Evolutionary conservation across 2,888 invertebrate genomes (phyloP).

Genomic region (Buathra laborator): DNA sequence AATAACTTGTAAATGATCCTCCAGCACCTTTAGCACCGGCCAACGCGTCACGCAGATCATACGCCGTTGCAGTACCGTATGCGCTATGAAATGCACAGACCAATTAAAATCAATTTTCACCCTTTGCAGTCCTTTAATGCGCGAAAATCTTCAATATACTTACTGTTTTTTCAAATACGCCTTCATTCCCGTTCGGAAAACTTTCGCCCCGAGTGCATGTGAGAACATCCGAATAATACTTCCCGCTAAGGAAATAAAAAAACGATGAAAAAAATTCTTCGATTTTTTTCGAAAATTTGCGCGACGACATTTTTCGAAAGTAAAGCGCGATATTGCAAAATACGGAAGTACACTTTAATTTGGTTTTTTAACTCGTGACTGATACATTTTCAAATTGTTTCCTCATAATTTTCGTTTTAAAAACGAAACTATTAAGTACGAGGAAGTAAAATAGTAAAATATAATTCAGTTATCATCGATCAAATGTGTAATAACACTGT

Average conservation of each 20-base stretch:
- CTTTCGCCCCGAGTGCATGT: conserved; percentile 84
- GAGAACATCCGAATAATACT: conserved; percentile 87
- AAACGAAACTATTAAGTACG: too few relatives aligned
- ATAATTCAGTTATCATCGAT: too few relatives aligned
- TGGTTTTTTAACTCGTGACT: too few relatives aligned
- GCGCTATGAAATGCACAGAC: conserved; percentile 54
- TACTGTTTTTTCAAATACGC: conserved; percentile 75
- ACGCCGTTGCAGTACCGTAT: conserved; percentile 84
- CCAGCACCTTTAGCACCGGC: neutral
- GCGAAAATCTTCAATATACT: conserved; percentile 14
- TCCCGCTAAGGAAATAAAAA: neutral
- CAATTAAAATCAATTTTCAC: conserved; percentile 50
- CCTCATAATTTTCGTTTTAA: too few relatives aligned
- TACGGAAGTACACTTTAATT: too few relatives aligned
- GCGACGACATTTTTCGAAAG: too few relatives aligned
- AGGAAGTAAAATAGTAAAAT: too few relatives aligned
- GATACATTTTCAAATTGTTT: too few relatives aligned
- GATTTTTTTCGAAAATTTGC: too few relatives aligned
- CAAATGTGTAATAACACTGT: too few relatives aligned
- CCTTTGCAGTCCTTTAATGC: neutral
- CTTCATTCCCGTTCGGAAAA: conserved; percentile 84
- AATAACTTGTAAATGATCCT: conserved; percentile 80
- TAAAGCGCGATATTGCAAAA: too few relatives aligned
- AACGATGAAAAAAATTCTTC: neutral
- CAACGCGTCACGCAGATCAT: conserved; percentile 84